phyloP scores from a whole-genome alignment of 2,888 invertebrate genomes.

The Agrotis puta region DNA sequence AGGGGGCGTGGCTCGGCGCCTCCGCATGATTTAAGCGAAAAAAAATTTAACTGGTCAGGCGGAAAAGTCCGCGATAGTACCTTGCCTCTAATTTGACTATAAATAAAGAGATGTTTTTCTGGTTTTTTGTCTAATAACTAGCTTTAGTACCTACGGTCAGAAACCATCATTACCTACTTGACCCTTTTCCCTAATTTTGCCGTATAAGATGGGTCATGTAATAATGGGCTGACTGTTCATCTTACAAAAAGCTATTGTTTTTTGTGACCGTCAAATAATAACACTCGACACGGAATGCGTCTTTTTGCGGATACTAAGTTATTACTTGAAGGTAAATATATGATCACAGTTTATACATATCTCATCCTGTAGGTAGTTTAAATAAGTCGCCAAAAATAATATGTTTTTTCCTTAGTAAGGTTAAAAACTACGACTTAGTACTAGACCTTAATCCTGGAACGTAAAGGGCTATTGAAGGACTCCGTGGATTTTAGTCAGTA shows the following conservation, averaged over 20 bases:
- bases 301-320: background rate
- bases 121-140: background rate
- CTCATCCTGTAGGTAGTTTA: background rate
- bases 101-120: background rate
- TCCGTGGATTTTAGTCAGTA: no score
- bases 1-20: no score
- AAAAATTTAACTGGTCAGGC: no score
- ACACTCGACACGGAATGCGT: background rate
- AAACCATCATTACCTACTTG: no score
- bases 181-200: no score
- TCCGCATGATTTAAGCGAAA: no score
- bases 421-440: no score
- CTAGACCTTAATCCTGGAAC: no score
- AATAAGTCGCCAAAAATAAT: background rate
- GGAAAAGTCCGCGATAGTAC: no score
- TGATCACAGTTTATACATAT: constrained; percentile 1
- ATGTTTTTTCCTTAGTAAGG: background rate
- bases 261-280: background rate
- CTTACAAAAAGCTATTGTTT: background rate
- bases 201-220: no score
- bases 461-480: no score
- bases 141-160: background rate
- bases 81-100: background rate
- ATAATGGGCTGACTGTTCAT: background rate
- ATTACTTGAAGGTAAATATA: background rate